Conservation (phyloP, 1,140 invertebrate genomes). For the Liolophura sinensis region DNA sequence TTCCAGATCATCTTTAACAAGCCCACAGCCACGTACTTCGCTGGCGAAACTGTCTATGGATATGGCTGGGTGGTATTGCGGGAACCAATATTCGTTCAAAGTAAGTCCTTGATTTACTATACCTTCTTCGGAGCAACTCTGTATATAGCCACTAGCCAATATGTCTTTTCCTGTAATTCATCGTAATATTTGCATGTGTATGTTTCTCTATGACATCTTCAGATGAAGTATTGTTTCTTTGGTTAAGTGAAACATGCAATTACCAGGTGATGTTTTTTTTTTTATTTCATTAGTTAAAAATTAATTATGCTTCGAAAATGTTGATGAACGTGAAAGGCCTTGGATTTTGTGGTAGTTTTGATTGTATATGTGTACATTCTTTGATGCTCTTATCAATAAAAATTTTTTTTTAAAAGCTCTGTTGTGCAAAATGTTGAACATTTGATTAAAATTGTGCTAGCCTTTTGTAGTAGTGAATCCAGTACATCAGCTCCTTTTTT, state of each 20-base stretch:
- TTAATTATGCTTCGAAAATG: neutral
- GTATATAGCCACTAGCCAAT: too few relatives aligned
- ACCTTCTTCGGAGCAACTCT: neutral
- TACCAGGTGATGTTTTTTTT: too few relatives aligned
- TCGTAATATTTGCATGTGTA: neutral
- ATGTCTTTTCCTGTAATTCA: too few relatives aligned
- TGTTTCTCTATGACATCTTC: neutral
- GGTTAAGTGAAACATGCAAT: too few relatives aligned
- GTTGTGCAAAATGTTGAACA: neutral
- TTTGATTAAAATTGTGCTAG: too few relatives aligned
- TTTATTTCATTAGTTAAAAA: too few relatives aligned
- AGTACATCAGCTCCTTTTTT: too few relatives aligned
- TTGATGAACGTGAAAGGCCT: neutral
- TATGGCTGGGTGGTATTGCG: constrained; percentile 50
- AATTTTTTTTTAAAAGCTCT: neutral
- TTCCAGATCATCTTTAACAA: constrained; percentile 54
- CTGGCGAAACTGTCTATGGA: constrained; percentile 49
- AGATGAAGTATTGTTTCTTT: too few relatives aligned
- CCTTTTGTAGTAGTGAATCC: too few relatives aligned
- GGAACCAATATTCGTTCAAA: constrained; percentile 49
- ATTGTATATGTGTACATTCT: constrained; percentile 2
- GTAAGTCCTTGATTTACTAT: constrained; percentile 28
- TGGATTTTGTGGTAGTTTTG: neutral
- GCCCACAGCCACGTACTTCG: constrained; percentile 46
- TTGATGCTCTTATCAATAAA: constrained; percentile 3